These are phyloP conservation scores for Globia sparganii DNA, from an alignment of 2,888 invertebrate species.

Conservation along the genomic window DNA sequence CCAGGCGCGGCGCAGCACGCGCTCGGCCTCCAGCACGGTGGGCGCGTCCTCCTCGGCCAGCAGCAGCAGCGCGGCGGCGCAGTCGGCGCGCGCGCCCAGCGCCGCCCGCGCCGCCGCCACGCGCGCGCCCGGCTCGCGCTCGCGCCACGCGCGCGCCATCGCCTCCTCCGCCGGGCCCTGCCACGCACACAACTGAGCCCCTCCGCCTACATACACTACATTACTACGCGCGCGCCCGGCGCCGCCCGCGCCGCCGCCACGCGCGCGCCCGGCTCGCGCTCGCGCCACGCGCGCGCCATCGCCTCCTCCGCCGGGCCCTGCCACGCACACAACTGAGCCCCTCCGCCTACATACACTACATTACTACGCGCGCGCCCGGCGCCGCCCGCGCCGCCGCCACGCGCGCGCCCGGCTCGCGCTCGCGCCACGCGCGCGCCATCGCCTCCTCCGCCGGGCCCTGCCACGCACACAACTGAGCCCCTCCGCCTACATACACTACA, in stretches of 20 bases:
- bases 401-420: constrained; percentile 96
- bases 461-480: background rate
- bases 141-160: constrained; percentile 99
- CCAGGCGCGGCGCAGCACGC: constrained; percentile 94
- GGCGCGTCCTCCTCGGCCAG: constrained; percentile 99
- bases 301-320: constrained; percentile 30
- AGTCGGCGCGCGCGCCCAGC: constrained; percentile 96
- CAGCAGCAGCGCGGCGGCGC: constrained; percentile 98
- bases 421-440: constrained; percentile 95
- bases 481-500: background rate
- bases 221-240: background rate
- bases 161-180: constrained; percentile 76
- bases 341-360: background rate
- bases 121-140: constrained; percentile 96
- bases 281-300: constrained; percentile 95
- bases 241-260: constrained; percentile 80
- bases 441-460: constrained; percentile 30
- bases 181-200: background rate
- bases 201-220: background rate
- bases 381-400: constrained; percentile 80
- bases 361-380: background rate
- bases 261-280: constrained; percentile 96
- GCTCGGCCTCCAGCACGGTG: constrained; percentile 94
- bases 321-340: background rate
- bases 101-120: constrained; percentile 95